These are phyloP conservation scores for Cirrhinus molitorella DNA, from an alignment of 2,797 vertebrate genomes.

Conservation along the genomic window DNA sequence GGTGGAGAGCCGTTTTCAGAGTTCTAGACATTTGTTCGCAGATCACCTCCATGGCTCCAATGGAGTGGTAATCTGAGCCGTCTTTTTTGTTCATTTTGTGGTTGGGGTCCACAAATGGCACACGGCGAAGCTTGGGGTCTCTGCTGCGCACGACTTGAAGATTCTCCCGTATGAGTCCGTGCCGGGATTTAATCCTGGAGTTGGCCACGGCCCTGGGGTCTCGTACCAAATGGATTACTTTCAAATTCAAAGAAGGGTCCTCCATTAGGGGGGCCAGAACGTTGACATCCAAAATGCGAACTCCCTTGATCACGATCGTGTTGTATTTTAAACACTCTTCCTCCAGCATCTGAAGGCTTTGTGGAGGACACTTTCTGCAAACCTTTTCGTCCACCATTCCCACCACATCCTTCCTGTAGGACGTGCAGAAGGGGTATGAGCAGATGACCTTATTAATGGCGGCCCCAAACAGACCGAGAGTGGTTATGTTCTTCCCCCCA, in stretches of 20 bases:
- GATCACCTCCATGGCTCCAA: constrained; percentile 97
- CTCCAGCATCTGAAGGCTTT: constrained; percentile 90
- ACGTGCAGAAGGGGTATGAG: constrained; percentile 93
- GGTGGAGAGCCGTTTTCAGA: constrained; percentile 89
- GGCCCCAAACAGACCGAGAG: constrained; percentile 92
- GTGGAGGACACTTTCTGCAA: constrained; percentile 95
- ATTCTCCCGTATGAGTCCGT: constrained; percentile 94
- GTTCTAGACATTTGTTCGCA: constrained; percentile 94
- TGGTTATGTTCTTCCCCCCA: constrained; percentile 93
- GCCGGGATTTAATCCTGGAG: constrained; percentile 94
- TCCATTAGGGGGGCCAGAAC: constrained; percentile 92
- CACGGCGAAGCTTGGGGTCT: constrained; percentile 90
- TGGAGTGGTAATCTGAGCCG: constrained; percentile 93
- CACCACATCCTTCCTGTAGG: constrained; percentile 93
- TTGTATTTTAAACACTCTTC: constrained; percentile 93
- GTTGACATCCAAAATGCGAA: constrained; percentile 92
- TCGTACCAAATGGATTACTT: constrained; percentile 95
- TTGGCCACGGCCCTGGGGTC: constrained; percentile 95
- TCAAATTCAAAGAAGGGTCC: constrained; percentile 92
- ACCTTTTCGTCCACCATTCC: constrained; percentile 96
- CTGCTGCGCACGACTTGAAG: constrained; percentile 95
- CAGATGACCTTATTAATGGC: constrained; percentile 97
- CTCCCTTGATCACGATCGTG: constrained; percentile 96
- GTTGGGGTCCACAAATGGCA: constrained; percentile 88
- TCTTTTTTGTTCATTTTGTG: constrained; percentile 90